A percentile compares a stretch with the other conserved stretches of the same genome.
Evolutionary conservation across 2,797 vertebrate genomes (phyloP).

Genomic region (Macrochelys suwanniensis): DNA sequence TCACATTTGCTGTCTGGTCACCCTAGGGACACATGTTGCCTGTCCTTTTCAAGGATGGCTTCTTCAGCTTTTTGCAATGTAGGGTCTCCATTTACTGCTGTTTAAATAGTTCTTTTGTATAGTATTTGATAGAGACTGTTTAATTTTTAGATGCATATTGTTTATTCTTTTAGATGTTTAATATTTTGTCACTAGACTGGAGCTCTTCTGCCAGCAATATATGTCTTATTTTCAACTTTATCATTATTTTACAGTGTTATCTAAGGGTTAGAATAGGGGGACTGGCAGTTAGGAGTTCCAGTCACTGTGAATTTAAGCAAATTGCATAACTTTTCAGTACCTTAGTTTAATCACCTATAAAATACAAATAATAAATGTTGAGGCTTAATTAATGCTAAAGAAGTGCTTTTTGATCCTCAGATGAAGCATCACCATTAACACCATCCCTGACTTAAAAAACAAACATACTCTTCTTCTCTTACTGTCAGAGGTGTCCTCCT

Average conservation of each 20-base stretch:
- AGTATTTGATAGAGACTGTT: not conserved
- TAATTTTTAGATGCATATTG: not conserved
- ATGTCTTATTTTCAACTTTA: not conserved
- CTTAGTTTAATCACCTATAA: not conserved
- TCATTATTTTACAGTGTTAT: not conserved
- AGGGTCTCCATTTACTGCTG: fast-evolving
- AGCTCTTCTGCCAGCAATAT: not conserved
- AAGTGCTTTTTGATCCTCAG: not conserved
- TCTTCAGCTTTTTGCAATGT: not conserved
- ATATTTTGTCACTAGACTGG: not conserved
- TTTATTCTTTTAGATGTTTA: not conserved
- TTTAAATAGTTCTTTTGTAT: fast-evolving
- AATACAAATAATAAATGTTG: not conserved
- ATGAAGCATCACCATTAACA: not conserved
- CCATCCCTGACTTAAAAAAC: not conserved
- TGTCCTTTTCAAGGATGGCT: not conserved
- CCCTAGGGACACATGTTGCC: not conserved
- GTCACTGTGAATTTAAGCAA: not conserved
- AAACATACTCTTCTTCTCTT: not conserved
- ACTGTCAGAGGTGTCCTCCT: not conserved
- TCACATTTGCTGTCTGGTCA: no score
- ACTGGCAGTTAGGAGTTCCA: not conserved
- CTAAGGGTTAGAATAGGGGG: not conserved
- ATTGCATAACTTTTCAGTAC: not conserved
- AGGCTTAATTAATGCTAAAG: not conserved